Base-by-base conservation (phyloP, 2,113 vertebrate species). In the Oryzias celebensis region DNA sequence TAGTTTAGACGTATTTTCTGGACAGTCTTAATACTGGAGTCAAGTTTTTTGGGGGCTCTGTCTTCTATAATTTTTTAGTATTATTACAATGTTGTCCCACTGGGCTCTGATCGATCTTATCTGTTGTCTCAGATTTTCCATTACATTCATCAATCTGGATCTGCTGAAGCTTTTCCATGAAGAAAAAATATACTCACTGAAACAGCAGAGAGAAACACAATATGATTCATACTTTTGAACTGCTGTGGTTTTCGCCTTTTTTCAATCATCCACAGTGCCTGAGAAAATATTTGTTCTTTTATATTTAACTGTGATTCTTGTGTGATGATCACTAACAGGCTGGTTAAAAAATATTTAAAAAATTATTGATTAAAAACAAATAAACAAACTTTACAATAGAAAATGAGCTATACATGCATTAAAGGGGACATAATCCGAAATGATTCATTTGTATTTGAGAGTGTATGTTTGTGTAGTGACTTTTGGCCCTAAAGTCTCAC, bases 221-320 rank as follows among this genome's bases (percentile, higher is more conserved):
- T 67, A 70, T 79, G 57, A 82, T 81, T 78, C 48, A 78, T 85
- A 45, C 64, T 70, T 84, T 52, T 73, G 55, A 52, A 76, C 71
- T 52, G 59, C 65, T 73, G 69, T 71, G 65, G 65, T 88, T 88
- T 88, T 64, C 23, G 67, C 71, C 69, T 84, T 87, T 80, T 86
- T 86, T 84, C 54, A 84, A 65, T 79, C 77, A 85, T 63, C 54
- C 62, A 69, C 54, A 63, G 65, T 88, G 89, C 90, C 86, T 87
- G 87, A 89, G 88, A 86, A 85, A 88, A 86, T 86, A 80, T 62
- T 82, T 71, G 52, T 44, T 69, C 62, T 78, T 84, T 82, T 78
- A 72, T 88, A 86, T 64, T 77, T 77, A 83, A 82, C 75, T 47
- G 80, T 70, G 64, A 75, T 65, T 76, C 62, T 77, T 75, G 69